These are phyloP conservation scores for Acropternis orthonyx DNA, from an alignment of 2,797 vertebrate species.

Conservation along the genomic window DNA sequence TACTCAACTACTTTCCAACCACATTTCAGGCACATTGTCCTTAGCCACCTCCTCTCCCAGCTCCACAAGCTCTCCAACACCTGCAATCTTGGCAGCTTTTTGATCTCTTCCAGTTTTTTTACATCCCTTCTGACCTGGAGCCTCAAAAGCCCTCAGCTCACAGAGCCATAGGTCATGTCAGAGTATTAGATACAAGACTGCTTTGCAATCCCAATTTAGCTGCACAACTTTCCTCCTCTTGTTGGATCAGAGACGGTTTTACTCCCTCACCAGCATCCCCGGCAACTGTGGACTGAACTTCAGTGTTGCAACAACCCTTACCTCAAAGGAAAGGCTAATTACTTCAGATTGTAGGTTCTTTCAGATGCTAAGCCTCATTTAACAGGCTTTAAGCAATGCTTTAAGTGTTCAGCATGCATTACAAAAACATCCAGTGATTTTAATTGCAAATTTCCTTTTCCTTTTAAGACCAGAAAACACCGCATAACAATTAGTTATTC, in stretches of 20 bases:
- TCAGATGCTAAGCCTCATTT: neutral
- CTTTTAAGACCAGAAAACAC: neutral
- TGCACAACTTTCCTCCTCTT: neutral
- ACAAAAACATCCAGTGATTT: neutral
- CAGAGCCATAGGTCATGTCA: neutral
- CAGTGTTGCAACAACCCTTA: neutral
- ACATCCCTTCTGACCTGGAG: neutral
- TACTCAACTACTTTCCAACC: neutral
- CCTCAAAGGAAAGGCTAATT: neutral
- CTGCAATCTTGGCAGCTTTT: neutral
- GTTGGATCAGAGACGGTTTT: neutral
- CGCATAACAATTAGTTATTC: neutral
- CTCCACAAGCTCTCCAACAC: neutral
- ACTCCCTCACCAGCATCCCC: neutral
- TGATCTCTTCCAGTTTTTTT: neutral
- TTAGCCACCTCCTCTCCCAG: neutral
- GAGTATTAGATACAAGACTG: neutral
- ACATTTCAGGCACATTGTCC: neutral
- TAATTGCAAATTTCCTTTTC: constrained; percentile 10
- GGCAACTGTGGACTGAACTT: neutral
- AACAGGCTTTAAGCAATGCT: neutral
- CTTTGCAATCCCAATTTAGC: neutral
- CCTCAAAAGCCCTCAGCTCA: neutral
- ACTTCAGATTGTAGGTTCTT: neutral
- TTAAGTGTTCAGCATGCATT: constrained; percentile 6